Evolutionary conservation across 2,797 vertebrate genomes (phyloP).

Genomic region (Limnodromus scolopaceus): DNA sequence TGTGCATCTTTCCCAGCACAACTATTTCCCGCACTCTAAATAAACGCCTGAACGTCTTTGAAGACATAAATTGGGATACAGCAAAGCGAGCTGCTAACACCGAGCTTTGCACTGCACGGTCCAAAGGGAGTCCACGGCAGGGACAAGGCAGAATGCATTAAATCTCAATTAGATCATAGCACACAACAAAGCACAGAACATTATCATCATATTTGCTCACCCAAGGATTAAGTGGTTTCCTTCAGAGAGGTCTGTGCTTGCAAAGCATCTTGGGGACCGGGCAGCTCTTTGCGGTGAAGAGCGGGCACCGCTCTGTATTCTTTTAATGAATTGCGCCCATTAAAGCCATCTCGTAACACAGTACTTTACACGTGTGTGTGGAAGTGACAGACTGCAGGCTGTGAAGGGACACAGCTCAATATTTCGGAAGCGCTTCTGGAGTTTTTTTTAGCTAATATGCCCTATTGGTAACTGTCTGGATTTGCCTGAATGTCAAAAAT

Average conservation of each 20-base stretch:
- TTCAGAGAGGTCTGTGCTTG: not conserved
- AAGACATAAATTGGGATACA: not conserved
- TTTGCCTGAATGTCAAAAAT: not conserved
- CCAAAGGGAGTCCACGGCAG: slow-evolving; percentile 45
- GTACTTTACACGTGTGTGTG: not conserved
- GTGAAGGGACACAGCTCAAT: not conserved
- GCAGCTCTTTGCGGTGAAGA: not conserved
- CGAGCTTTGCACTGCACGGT: not conserved
- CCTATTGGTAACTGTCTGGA: not conserved
- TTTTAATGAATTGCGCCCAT: not conserved
- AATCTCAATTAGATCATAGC: slow-evolving; percentile 85
- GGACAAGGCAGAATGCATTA: slow-evolving; percentile 81
- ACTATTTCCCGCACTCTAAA: not conserved
- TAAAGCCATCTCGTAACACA: not conserved
- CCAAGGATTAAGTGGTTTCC: slow-evolving; percentile 66
- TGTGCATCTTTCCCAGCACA: not conserved
- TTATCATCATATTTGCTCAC: slow-evolving; percentile 62
- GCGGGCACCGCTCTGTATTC: not conserved
- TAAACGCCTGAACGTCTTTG: not conserved
- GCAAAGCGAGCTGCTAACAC: not conserved
- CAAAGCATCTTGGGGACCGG: not conserved
- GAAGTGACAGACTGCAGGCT: not conserved
- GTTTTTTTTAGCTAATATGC: not conserved
- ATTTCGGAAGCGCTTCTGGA: not conserved
- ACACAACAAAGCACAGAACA: slow-evolving; percentile 48